phyloP scores from a whole-genome alignment of 2,888 invertebrate genomes.

The Apamea anceps region DNA sequence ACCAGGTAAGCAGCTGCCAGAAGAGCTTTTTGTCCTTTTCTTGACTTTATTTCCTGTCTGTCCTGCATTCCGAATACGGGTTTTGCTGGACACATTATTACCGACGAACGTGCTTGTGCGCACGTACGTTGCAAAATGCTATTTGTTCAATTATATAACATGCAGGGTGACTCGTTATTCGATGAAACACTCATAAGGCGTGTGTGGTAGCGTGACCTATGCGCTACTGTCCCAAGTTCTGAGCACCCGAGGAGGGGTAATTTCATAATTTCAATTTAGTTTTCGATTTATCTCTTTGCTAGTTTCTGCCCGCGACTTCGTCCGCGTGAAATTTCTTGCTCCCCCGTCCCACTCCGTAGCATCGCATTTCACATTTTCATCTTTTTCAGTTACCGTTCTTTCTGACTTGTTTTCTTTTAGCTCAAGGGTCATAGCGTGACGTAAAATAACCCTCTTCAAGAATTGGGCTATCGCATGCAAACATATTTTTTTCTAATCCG shows the following conservation, averaged over 20 bases:
- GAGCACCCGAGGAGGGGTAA: not conserved
- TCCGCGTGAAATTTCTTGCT: no score
- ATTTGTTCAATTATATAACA: not conserved
- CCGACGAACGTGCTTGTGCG: not conserved
- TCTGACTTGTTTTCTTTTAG: not conserved
- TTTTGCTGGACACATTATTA: not conserved
- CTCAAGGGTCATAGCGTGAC: no score
- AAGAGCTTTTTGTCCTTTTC: not conserved
- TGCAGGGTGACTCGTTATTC: not conserved
- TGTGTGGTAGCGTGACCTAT: not conserved
- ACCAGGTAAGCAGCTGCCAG: not conserved
- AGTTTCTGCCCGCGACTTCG: no score
- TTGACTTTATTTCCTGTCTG: slow-evolving; percentile 6
- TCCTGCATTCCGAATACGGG: slow-evolving; percentile 12
- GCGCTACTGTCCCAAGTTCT: not conserved
- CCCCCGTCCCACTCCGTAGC: no score
- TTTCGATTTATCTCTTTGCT: not conserved
- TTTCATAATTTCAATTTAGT: not conserved
- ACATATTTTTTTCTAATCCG: no score
- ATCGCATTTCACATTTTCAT: no score
- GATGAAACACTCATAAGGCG: not conserved
- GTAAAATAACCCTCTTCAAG: no score
- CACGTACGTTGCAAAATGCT: not conserved
- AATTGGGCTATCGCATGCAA: no score
- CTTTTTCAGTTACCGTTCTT: not conserved